Evolutionary conservation across 2,888 invertebrate species (phyloP).

Genomic region (Terebella lapidaria): DNA sequence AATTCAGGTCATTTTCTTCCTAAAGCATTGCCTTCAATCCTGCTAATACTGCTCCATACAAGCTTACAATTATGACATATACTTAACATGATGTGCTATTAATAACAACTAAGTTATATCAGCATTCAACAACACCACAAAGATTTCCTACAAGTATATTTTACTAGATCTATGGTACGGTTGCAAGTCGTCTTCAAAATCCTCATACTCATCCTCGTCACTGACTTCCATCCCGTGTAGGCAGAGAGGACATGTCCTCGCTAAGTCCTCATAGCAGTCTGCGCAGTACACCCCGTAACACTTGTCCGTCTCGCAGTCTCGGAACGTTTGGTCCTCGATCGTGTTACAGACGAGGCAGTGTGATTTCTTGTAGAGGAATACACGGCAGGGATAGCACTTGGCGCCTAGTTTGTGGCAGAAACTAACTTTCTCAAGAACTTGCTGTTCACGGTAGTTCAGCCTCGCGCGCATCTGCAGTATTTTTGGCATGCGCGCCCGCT

Average conservation of each 20-base stretch:
- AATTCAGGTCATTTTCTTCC: too few relatives aligned
- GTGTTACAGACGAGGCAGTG: conserved; percentile 23
- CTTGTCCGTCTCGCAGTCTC: conserved; percentile 24
- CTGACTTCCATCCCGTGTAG: conserved; percentile 14
- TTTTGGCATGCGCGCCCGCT: conserved; percentile 21
- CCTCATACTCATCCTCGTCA: conserved; percentile 18
- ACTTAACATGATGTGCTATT: too few relatives aligned
- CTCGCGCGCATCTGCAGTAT: conserved; percentile 20
- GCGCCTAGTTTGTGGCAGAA: conserved; percentile 15
- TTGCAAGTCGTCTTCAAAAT: conserved; percentile 21
- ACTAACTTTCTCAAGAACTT: conserved; percentile 13
- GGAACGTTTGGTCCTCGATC: conserved; percentile 19
- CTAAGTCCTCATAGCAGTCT: conserved; percentile 24
- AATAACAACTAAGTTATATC: too few relatives aligned
- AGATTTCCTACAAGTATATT: conserved; percentile 20
- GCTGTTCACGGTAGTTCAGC: conserved; percentile 19
- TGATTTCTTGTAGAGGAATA: conserved; percentile 14
- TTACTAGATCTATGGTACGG: conserved; percentile 20
- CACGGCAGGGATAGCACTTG: conserved; percentile 12
- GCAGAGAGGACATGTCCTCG: conserved; percentile 25
- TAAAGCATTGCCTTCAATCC: too few relatives aligned
- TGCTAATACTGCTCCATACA: too few relatives aligned
- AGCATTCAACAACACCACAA: too few relatives aligned
- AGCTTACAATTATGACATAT: too few relatives aligned
- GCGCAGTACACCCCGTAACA: conserved; percentile 25